Base-by-base conservation (phyloP, 2,888 invertebrate genomes). In the Drosophila meridionalis region DNA sequence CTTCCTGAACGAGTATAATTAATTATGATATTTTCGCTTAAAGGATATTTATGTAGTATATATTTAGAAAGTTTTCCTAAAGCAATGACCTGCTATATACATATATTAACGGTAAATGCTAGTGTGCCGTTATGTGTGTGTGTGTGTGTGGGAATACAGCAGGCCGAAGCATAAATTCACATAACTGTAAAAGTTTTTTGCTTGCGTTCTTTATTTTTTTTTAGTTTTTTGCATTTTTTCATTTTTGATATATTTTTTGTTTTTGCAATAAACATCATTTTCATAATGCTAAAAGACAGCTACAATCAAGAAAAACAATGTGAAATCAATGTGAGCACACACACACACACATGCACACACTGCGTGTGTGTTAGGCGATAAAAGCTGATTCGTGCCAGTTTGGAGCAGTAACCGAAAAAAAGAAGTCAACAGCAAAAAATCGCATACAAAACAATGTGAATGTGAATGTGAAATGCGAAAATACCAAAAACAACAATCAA, bases 331-430 rank as follows among this genome's bases (percentile, higher is more conserved):
- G 86, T 73, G 30, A 48, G 48, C 43, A 38, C n/a, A 48, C 64
- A 56, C 53, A 47, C 11, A 36, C 14, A 28, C 26, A 48, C 7
- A 4, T 7, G 12, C 1, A 28, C 3, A 14, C 4, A n/a, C 7
- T 14, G 8, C 26, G 12, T 56, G 64, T 57, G 69, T 28, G 32
- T 58, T 74, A 66, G 77, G 81, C 77, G 74, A 83, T 86, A 88
- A 80, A 88, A 86, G 74, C 88, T 83, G 83, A 89, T 80, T 83
- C 83, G 83, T 88, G 89, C 87, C 83, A 83, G 89, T 80, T 80
- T 79, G 66, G 69, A 77, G 61, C 66, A 59, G 77, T 62, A 76
- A 76, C 78, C 73, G 28, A 81, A 69, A 71, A 61, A 64, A 57
- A 38, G 43, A 28, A 43, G 7, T 43, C 52, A 30, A 47, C 63